A percentile compares a stretch with the other conserved stretches of the same genome.
phyloP scores from a whole-genome alignment of 2,113 vertebrate genomes.

The Erythrocebus patas region DNA sequence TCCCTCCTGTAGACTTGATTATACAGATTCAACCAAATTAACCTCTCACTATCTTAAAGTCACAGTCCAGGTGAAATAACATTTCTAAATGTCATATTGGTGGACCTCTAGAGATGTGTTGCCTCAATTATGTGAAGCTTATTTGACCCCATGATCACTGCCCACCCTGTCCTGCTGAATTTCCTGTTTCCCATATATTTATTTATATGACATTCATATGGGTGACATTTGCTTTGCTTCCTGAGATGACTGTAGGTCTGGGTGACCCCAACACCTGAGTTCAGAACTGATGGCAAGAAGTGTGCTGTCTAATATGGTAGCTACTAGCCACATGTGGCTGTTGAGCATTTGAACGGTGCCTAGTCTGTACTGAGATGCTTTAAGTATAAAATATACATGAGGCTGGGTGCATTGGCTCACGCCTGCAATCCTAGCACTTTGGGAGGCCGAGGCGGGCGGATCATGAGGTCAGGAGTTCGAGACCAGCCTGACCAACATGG shows the following conservation, averaged over 20 bases:
- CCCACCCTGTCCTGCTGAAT: neutral
- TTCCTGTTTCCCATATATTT: neutral
- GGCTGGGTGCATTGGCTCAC: too few species aligned
- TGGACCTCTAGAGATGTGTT: neutral
- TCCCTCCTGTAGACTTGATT: neutral
- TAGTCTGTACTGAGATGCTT: neutral
- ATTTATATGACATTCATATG: neutral
- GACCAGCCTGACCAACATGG: too few species aligned
- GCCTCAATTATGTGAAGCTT: neutral
- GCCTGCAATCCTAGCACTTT: too few species aligned
- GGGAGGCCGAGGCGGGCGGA: too few species aligned
- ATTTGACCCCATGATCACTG: neutral
- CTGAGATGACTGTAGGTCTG: neutral
- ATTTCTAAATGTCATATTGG: neutral
- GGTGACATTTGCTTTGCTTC: neutral
- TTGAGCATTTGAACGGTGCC: neutral
- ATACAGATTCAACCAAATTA: neutral
- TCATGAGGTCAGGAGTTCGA: too few species aligned
- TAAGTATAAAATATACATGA: neutral
- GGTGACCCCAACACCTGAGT: neutral
- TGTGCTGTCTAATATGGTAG: neutral
- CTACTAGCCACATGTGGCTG: neutral
- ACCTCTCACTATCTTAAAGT: neutral
- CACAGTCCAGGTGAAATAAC: neutral
- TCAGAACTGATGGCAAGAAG: neutral